Evolutionary conservation across 2,797 vertebrate species (phyloP), one percentile per base, ranked within the genome.

Genomic region (Argentina silus): DNA sequence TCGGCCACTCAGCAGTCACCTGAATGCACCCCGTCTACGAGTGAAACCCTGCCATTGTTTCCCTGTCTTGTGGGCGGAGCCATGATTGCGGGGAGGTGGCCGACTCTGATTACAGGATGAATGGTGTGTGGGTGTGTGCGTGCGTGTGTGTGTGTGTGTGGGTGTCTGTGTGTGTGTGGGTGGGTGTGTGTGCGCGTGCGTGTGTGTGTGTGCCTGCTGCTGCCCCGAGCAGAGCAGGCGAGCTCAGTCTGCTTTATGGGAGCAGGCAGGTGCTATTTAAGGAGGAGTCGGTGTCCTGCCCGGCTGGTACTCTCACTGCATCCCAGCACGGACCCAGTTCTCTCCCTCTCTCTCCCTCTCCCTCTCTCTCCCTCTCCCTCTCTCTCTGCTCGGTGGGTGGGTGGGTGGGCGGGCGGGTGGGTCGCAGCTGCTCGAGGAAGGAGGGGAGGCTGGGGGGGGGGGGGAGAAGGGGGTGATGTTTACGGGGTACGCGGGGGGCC

Each of bases 51-150:
- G 83, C 81, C 83, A 81, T 81, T 86, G 89, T 88, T 82, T 89
- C 83, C 81, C 89, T 92, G 87, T 90, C 84, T 78, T 84, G 89
- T 85, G 86, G 87, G 89, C 84, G 86, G 59, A 75, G 88, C 65
- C 62, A 67, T 72, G 75, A 36, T 36, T n/a, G n/a, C n/a, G n/a
- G 78, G 80, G 79, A 87, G 80, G 81, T 78, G 85, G 76, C 78
- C 84, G 86, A 92, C 92, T 95, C 93, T 91, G 88, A 91, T 95
- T 93, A 95, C 94, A 92, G 85, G 85, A 91, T 73, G 71, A 70
- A 73, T 42, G 78, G 53, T 15, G n/a, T 56, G n/a, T 15, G 19
- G 17, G 14, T 21, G 7, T 59, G 56, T 59, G 17, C 19, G 55
- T 57, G n/a, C 10, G 21, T 72, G 69, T 73, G 73, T 19, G 77